phyloP scores from a whole-genome alignment of 1,140 invertebrate species.

The Aphelinus atriplicis region DNA sequence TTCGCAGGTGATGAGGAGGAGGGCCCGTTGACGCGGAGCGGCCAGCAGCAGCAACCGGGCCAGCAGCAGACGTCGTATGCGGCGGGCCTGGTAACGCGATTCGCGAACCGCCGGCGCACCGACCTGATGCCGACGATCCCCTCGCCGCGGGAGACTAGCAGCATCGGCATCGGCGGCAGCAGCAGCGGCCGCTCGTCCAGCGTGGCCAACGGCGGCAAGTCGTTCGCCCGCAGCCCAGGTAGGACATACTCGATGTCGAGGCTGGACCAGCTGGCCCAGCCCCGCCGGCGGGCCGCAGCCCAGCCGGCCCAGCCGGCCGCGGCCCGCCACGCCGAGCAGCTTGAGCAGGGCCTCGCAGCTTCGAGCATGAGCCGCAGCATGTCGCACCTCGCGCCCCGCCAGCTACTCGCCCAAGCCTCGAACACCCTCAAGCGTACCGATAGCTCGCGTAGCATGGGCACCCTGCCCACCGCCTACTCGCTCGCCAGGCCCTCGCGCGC shows the following conservation, averaged over 20 bases:
- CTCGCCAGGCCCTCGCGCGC: slow-evolving; percentile 67
- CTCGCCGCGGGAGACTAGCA: slow-evolving; percentile 72
- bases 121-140: slow-evolving; percentile 91
- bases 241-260: slow-evolving; percentile 92
- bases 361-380: slow-evolving; percentile 74
- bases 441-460: slow-evolving; percentile 69
- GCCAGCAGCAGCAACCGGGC: background rate
- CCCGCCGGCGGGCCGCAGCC: slow-evolving; percentile 66
- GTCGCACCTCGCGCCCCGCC: slow-evolving; percentile 72
- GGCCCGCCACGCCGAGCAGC: slow-evolving; percentile 60
- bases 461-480: slow-evolving; percentile 58
- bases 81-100: slow-evolving; percentile 4
- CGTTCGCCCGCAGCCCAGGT: slow-evolving; percentile 78
- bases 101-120: slow-evolving; percentile 83
- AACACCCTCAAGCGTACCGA: slow-evolving; percentile 58
- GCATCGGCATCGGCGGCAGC: slow-evolving; percentile 61
- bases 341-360: slow-evolving; percentile 59
- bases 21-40: background rate
- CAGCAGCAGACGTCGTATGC: background rate
- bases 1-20: slow-evolving; percentile 66
- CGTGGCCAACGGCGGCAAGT: slow-evolving; percentile 30
- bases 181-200: slow-evolving; percentile 21
- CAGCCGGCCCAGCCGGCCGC: slow-evolving; percentile 57
- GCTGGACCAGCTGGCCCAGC: slow-evolving; percentile 84
- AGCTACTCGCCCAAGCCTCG: slow-evolving; percentile 53